phyloP scores from a whole-genome alignment of 2,113 vertebrate genomes.

The Mohoua ochrocephala region DNA sequence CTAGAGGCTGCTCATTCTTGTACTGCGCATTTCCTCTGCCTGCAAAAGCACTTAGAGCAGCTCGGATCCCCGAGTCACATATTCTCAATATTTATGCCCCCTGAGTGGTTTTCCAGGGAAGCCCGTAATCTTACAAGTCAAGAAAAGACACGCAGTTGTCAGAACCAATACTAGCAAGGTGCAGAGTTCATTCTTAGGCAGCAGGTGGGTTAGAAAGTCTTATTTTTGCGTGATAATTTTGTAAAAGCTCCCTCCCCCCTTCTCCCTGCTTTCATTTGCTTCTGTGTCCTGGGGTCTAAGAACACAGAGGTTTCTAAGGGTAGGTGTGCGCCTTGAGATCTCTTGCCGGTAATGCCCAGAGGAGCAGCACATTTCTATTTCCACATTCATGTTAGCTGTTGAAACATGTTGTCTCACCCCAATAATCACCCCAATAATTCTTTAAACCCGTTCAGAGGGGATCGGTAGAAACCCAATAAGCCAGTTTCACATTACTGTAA shows the following conservation, averaged over 20 bases:
- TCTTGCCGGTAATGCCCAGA: not conserved
- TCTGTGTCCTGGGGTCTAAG: not conserved
- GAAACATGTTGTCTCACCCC: not conserved
- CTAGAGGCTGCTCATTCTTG: not conserved
- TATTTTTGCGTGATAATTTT: not conserved
- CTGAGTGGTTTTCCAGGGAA: not conserved
- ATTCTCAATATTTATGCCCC: not conserved
- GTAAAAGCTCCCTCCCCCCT: not conserved
- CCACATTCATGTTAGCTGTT: not conserved
- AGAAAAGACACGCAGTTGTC: not conserved
- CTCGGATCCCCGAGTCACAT: not conserved
- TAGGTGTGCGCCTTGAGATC: not conserved
- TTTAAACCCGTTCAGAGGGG: not conserved
- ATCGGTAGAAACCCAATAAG: not conserved
- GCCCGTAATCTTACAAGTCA: not conserved
- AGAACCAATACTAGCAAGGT: not conserved
- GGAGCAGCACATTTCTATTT: not conserved
- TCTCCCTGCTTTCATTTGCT: not conserved
- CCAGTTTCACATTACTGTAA: not conserved
- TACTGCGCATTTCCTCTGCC: not conserved
- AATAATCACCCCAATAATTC: not conserved
- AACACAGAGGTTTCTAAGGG: not conserved
- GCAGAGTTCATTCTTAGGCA: not conserved
- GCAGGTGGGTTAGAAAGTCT: not conserved
- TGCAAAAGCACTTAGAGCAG: conserved; percentile 32